phyloP scores from a whole-genome alignment of 2,113 vertebrate species.

The Ramphastos sulfuratus region DNA sequence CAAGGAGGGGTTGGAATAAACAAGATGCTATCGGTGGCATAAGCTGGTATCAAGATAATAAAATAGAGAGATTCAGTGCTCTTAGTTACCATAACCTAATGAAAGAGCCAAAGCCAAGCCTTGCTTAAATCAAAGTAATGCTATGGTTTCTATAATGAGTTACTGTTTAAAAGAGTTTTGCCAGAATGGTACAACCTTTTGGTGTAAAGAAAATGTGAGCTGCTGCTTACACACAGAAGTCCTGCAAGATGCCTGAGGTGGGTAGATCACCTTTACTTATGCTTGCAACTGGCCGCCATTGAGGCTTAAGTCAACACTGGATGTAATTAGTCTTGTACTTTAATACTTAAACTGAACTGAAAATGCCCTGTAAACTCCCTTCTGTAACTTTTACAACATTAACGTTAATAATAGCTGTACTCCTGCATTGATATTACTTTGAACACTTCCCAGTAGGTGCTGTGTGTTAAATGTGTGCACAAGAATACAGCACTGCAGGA shows the following conservation, averaged over 20 bases:
- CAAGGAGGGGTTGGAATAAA: background rate
- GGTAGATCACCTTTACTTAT: background rate
- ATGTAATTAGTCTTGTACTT: background rate
- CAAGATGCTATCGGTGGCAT: fast-evolving
- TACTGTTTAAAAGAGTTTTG: background rate
- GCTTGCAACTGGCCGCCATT: background rate
- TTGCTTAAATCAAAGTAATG: background rate
- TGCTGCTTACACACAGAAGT: background rate
- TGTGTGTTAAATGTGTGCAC: background rate
- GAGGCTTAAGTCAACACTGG: background rate
- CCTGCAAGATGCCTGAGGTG: background rate
- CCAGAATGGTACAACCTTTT: background rate
- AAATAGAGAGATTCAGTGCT: background rate
- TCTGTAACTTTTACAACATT: background rate
- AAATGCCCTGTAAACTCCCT: background rate
- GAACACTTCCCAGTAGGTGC: background rate
- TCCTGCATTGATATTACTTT: background rate
- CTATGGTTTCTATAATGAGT: background rate
- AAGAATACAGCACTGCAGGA: background rate
- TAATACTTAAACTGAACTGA: background rate
- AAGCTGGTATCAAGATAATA: background rate
- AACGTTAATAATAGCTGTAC: background rate
- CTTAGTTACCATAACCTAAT: background rate
- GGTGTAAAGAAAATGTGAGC: background rate
- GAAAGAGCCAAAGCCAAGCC: background rate